phyloP scores from a whole-genome alignment of 2,113 vertebrate genomes.

The Protobothrops flavoviridis region DNA sequence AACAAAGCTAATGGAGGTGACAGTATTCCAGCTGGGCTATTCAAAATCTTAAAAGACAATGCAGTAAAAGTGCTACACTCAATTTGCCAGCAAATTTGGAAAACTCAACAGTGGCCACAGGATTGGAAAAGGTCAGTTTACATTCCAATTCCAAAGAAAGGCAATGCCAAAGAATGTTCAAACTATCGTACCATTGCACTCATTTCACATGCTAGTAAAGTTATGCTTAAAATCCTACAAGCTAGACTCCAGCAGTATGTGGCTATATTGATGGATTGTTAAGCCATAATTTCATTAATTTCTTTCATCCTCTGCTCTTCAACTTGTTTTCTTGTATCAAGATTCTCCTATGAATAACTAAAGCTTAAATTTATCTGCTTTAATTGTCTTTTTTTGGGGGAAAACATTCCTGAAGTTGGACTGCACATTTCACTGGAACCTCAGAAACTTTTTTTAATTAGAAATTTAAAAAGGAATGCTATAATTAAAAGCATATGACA shows the following conservation, averaged over 20 bases:
- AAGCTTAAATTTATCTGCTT: background rate
- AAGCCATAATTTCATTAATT: background rate
- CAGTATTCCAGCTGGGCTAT: too few species aligned
- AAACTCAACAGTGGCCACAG: too few species aligned
- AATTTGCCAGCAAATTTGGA: too few species aligned
- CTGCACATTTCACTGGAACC: background rate
- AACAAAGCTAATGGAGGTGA: too few species aligned
- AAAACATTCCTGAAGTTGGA: background rate
- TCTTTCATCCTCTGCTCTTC: background rate
- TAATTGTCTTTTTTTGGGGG: background rate
- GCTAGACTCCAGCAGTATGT: background rate
- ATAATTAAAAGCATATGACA: background rate
- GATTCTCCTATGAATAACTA: background rate
- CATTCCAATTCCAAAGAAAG: too few species aligned
- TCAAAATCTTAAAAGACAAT: too few species aligned
- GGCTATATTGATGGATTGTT: background rate
- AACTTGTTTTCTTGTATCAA: background rate
- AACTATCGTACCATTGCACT: too few species aligned
- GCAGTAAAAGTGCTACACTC: too few species aligned
- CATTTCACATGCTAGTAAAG: too few species aligned
- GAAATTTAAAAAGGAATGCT: background rate
- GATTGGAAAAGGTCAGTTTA: too few species aligned
- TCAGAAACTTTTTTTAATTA: background rate
- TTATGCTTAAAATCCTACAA: too few species aligned
- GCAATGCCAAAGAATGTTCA: too few species aligned